A percentile compares a stretch with the other conserved stretches of the same genome.
Conservation (phyloP, 2,113 vertebrate species). For the Atrichornis clamosus region DNA sequence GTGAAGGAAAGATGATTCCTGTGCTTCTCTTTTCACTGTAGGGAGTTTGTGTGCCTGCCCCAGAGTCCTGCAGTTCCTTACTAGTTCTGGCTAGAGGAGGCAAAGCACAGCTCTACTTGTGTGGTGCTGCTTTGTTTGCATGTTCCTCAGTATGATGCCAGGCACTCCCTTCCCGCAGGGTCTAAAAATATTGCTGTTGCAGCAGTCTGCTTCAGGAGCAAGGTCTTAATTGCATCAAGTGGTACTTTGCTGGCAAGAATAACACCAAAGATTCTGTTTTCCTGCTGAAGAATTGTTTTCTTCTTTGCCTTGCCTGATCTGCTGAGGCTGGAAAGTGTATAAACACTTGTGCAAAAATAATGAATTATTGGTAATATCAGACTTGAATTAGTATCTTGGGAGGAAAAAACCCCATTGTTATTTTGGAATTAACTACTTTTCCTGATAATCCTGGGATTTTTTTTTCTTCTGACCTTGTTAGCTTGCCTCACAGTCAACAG, state of each 20-base stretch:
- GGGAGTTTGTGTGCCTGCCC: neutral
- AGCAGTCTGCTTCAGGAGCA: neutral
- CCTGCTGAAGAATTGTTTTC: neutral
- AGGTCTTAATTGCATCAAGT: neutral
- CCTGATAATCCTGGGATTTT: neutral
- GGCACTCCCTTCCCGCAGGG: neutral
- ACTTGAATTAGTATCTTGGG: neutral
- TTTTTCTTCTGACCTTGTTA: neutral
- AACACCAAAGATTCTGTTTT: neutral
- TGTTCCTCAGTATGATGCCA: neutral
- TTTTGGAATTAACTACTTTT: neutral
- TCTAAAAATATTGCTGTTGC: neutral
- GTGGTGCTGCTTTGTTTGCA: neutral
- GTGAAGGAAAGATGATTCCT: neutral
- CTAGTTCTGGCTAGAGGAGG: neutral
- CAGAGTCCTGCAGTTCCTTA: neutral
- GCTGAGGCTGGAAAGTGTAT: neutral
- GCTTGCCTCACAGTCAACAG: neutral
- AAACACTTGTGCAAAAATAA: neutral
- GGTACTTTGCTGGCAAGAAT: neutral
- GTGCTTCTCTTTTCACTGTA: rapidly evolving
- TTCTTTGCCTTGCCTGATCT: neutral
- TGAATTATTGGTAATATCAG: neutral
- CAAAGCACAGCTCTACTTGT: neutral
- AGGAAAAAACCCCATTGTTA: rapidly evolving